Conservation (phyloP, 1,140 invertebrate genomes). For the Megathymus violae region DNA sequence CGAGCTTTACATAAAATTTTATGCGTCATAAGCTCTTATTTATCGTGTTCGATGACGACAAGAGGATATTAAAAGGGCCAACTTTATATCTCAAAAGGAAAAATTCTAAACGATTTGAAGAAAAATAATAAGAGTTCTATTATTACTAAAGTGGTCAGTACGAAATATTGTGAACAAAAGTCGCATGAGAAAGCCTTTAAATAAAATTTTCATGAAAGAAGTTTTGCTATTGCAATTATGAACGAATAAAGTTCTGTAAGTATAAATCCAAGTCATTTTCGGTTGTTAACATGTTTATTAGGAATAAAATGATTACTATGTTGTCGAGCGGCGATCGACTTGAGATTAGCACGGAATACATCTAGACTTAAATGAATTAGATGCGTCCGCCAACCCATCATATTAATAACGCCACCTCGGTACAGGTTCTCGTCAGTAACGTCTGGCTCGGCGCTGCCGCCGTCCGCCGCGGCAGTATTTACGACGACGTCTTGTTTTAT, state of each 20-base stretch:
- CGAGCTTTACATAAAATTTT: slow-evolving; percentile 21
- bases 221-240: too few species aligned
- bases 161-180: too few species aligned
- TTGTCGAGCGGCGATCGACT: background rate
- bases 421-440: slow-evolving; percentile 2
- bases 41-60: background rate
- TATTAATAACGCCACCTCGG: slow-evolving; percentile 23
- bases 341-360: background rate
- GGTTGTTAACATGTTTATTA: too few species aligned
- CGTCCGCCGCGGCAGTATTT: slow-evolving; percentile 23
- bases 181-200: too few species aligned
- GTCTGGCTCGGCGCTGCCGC: slow-evolving; percentile 7
- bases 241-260: too few species aligned
- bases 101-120: too few species aligned
- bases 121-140: too few species aligned
- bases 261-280: too few species aligned
- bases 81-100: too few species aligned
- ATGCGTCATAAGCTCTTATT: slow-evolving; percentile 1
- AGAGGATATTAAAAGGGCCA: background rate
- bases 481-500: slow-evolving; percentile 28
- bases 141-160: too few species aligned
- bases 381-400: slow-evolving; percentile 17
- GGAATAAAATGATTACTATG: too few species aligned
- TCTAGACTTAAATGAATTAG: background rate
- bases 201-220: too few species aligned